A percentile compares a stretch with the other conserved stretches of the same genome.
Conservation (phyloP, 2,888 invertebrate species). For the Deroplatys truncata region DNA sequence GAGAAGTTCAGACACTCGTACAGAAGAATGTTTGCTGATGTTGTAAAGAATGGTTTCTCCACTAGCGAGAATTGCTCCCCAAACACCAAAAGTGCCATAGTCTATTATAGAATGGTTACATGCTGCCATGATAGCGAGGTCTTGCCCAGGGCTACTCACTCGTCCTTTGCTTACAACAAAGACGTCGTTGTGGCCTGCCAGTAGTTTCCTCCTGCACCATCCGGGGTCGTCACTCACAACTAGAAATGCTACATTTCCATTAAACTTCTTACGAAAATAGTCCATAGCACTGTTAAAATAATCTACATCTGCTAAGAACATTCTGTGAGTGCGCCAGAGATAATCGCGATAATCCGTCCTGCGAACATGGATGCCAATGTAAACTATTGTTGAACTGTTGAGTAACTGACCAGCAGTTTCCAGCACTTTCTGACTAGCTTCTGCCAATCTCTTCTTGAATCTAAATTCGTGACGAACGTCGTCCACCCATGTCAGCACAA, state of each 20-base stretch:
- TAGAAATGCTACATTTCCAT: conserved; percentile 43
- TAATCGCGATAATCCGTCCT: conserved; percentile 55
- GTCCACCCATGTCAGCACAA: conserved; percentile 53
- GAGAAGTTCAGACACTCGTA: conserved; percentile 44
- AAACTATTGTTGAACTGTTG: conserved; percentile 41
- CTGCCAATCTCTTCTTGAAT: conserved; percentile 48
- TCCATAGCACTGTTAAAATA: conserved; percentile 47
- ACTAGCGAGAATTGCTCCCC: conserved; percentile 50
- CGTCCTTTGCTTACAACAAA: conserved; percentile 43
- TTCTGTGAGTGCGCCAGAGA: conserved; percentile 50
- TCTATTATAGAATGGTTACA: conserved; percentile 53
- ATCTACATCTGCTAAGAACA: conserved; percentile 42
- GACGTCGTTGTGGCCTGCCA: conserved; percentile 40
- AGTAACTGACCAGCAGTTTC: conserved; percentile 38
- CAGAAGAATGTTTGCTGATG: conserved; percentile 43
- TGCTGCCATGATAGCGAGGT: conserved; percentile 48
- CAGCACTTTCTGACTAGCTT: conserved; percentile 48
- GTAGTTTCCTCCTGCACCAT: conserved; percentile 47
- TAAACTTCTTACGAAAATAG: conserved; percentile 45
- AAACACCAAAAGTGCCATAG: conserved; percentile 51
- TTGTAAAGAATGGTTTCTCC: conserved; percentile 49
- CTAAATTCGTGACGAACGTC: conserved; percentile 54
- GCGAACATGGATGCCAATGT: conserved; percentile 54
- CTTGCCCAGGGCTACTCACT: conserved; percentile 42
- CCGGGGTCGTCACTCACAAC: conserved; percentile 49